phyloP scores from a whole-genome alignment of 2,797 vertebrate genomes.

The Spheniscus humboldti region DNA sequence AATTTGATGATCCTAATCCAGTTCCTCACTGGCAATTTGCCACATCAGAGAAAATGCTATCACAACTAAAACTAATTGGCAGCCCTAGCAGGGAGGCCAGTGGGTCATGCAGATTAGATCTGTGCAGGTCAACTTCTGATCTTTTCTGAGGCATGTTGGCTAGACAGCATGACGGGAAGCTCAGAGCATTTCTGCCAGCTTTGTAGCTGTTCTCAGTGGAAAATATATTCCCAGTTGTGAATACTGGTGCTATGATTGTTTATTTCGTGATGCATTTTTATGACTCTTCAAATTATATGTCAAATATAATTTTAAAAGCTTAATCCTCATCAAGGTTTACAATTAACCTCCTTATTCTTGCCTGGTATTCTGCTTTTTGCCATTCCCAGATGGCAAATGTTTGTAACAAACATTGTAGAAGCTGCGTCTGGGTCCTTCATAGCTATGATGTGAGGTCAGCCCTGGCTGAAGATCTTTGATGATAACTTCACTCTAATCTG shows the following conservation, averaged over 20 bases:
- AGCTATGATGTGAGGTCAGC: background rate
- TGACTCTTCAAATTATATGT: background rate
- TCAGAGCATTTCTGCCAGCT: background rate
- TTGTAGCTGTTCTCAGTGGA: background rate
- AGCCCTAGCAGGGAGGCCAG: conserved; percentile 3
- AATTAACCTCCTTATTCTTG: background rate
- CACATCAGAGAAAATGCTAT: background rate
- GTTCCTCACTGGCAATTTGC: background rate
- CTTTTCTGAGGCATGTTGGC: background rate
- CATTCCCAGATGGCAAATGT: background rate
- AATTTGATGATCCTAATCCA: background rate
- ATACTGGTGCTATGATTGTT: background rate
- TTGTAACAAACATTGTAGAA: background rate
- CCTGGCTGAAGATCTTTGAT: background rate
- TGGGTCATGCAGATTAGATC: background rate
- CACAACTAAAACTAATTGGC: background rate
- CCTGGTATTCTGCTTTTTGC: background rate
- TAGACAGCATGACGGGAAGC: background rate
- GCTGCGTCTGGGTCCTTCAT: background rate
- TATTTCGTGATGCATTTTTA: background rate
- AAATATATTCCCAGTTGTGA: background rate
- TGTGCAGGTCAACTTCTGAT: background rate
- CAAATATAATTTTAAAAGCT: background rate
- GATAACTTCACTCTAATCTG: background rate
- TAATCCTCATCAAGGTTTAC: background rate